Evolutionary conservation across 2,888 invertebrate species (phyloP).

Genomic region (Allacma fusca): DNA sequence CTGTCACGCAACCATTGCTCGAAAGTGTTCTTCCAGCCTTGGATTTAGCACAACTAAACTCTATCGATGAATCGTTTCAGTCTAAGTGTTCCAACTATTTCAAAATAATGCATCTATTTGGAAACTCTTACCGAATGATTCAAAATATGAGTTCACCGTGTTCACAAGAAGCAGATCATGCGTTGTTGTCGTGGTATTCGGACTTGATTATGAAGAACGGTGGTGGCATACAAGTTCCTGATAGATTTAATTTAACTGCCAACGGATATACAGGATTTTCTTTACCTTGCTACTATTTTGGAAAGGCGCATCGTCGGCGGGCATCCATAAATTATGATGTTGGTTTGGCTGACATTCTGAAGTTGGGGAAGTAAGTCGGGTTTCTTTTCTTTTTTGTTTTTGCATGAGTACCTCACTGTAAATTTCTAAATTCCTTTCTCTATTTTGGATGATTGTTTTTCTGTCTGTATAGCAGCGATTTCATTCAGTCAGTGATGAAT

Average conservation of each 20-base stretch:
- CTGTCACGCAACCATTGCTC: not conserved
- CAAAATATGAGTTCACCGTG: not conserved
- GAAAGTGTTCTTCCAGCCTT: not conserved
- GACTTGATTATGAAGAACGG: not conserved
- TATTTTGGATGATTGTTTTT: too few relatives aligned
- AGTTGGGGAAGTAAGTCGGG: not conserved
- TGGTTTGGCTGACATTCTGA: not conserved
- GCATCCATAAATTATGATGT: not conserved
- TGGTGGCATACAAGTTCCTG: constrained; percentile 9
- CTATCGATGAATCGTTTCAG: constrained; percentile 7
- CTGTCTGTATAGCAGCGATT: too few relatives aligned
- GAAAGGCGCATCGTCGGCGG: not conserved
- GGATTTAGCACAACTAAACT: constrained; percentile 3
- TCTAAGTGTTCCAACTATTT: not conserved
- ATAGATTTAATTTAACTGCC: not conserved
- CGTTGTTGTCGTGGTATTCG: constrained; percentile 19
- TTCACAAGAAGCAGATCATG: not conserved
- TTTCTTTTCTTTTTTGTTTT: too few relatives aligned
- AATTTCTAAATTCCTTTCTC: too few relatives aligned
- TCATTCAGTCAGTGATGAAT: not conserved
- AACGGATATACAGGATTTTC: constrained; percentile 29
- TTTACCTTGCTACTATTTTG: constrained; percentile 29
- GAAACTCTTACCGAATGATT: not conserved
- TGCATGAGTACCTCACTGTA: too few relatives aligned
- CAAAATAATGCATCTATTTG: constrained; percentile 12